Evolutionary conservation across 2,797 vertebrate species (phyloP), one percentile per base, ranked within the genome.

Genomic region (Leptoclinus maculatus): DNA sequence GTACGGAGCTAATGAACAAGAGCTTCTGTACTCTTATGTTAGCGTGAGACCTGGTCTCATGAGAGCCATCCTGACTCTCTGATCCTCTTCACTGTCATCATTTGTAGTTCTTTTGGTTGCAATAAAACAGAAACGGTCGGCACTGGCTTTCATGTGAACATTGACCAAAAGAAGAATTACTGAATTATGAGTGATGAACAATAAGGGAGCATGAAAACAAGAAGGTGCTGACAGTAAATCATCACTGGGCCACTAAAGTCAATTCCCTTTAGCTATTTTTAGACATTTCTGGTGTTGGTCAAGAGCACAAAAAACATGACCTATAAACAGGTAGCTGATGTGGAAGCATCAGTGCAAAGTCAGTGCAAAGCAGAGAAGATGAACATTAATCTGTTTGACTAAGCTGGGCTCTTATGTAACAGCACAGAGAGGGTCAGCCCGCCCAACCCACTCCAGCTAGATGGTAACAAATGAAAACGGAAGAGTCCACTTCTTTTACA

Each of bases 361-460:
- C 81, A 84, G 71, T 25, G 34, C 53, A 63, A 45, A 81, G 78
- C 68, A 71, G 72, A 74, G 75, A 87, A 82, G 90, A 76, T 81
- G 66, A 86, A 76, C 77, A 86, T 84, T 88, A 90, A 91, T 90
- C 85, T 83, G 78, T 88, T 68, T 54, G 82, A 74, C 74, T 84
- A 83, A 90, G 83, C 84, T 73, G 2, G 17, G 36, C 70, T 73
- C 71, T 70, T 86, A 90, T 39, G 76, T 82, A 93, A 92, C 67
- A 59, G 72, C 49, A 51, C 38, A 66, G 63, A 45, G 47, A 32
- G 72, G 65, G 71, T 68, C 71, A 83, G 79, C 41, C 66, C 66
- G 41, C 27, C 51, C 7, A 58, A 57, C 7, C 21, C 84, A 87
- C 65, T 83, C 78, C 29, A 76, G 58, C 39, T 45, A 68, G 71